Base-by-base conservation (phyloP, 2,888 invertebrate species). In the Synergus itoensis region DNA sequence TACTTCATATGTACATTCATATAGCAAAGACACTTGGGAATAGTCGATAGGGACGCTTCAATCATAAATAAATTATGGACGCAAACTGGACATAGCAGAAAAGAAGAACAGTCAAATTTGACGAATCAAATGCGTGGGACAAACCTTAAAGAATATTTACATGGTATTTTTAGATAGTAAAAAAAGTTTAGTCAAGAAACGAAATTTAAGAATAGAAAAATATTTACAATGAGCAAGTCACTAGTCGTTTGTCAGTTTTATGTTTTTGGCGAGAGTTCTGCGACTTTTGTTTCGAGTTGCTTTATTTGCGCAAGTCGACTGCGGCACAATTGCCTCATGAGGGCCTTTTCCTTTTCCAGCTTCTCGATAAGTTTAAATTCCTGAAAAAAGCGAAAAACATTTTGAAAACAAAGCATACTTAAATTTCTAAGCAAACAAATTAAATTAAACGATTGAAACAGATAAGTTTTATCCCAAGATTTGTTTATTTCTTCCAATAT, bases 321-420 rank as follows among this genome's bases (percentile, higher is more conserved):
- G 83, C 93, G 93, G 84, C 94, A 94, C 43, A 94, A 87, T 5
- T 88, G 90, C 21, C 93, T 91, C 75, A 94, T 89, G 69, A 93
- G 92, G 0, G 91, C 90, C 64, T 93, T 93, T 0, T 93, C 92
- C 80, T 92, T 93, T 87, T 94, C 94, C 16, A 94, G 87, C 88
- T 93, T 94, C 69, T 92, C 90, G 82, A 94, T 93, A 86, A 93
- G 93, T 84, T 93, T 92, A 87, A 94, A 93, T 80, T 93, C 93
- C 94, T 94, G 91, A n/a, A 90, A 89, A 65, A 28, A 62, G 62
- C 60, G 16, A 28, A 67, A 62, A 48, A 63, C 9, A 12, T 28
- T 7, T 1, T 62, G 5, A 28, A 62, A 62, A 62, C 28, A 62
- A 62, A 62, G 21, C 14, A 11, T 14, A 28, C n/a, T 53, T 3